Conservation (phyloP, 2,888 invertebrate genomes). For the Phaedon cochleariae region DNA sequence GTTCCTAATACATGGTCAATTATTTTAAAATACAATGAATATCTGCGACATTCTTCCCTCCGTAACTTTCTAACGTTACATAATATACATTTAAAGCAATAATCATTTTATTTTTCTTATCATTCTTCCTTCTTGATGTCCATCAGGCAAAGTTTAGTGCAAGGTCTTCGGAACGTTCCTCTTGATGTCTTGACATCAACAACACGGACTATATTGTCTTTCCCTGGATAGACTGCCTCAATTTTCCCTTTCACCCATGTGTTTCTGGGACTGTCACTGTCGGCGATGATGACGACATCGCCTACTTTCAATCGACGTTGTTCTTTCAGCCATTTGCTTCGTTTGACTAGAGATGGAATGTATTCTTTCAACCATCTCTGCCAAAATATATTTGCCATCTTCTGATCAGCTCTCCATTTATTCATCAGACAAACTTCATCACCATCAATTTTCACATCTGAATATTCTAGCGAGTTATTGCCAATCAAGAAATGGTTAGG, state of each 20-base stretch:
- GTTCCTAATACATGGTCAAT: too few species aligned
- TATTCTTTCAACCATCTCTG: constrained; percentile 5
- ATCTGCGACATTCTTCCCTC: too few species aligned
- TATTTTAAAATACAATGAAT: too few species aligned
- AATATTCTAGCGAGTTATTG: neutral
- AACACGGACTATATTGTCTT: too few species aligned
- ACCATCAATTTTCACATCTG: neutral
- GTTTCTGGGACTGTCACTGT: neutral
- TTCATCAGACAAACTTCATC: neutral
- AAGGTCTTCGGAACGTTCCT: too few species aligned
- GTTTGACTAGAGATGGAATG: neutral
- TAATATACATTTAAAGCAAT: too few species aligned
- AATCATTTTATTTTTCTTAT: too few species aligned
- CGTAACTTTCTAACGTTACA: too few species aligned
- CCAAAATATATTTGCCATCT: constrained; percentile 6
- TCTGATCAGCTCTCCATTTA: neutral
- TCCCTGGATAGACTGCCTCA: neutral
- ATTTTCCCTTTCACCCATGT: neutral
- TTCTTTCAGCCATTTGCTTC: constrained; percentile 9
- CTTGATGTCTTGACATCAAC: too few species aligned
- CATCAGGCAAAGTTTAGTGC: too few species aligned
- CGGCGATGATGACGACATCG: neutral
- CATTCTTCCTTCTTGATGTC: too few species aligned
- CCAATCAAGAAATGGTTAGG: constrained; percentile 3
- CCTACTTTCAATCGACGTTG: neutral